Evolutionary conservation across 2,113 vertebrate species (phyloP).

Genomic region (Corydoras maculifer): DNA sequence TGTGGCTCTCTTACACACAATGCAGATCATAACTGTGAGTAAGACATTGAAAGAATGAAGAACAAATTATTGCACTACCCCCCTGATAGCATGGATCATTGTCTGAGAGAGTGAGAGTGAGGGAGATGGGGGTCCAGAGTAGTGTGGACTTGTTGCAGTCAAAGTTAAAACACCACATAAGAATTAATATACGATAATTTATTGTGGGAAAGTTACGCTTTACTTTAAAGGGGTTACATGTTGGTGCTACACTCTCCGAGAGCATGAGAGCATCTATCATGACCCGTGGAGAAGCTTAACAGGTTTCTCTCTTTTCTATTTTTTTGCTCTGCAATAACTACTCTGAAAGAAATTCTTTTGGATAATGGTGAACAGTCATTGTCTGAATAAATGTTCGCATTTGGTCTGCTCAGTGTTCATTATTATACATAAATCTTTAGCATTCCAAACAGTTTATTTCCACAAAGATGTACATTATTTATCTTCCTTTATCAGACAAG

Average conservation of each 20-base stretch:
- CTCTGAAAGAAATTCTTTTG: too few relatives aligned
- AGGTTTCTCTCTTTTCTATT: too few relatives aligned
- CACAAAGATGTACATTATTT: too few relatives aligned
- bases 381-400: too few relatives aligned
- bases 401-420: too few relatives aligned
- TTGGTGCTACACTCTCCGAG: constrained; percentile 16
- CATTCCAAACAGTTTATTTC: too few relatives aligned
- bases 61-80: constrained; percentile 46
- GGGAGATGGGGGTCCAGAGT: constrained; percentile 1
- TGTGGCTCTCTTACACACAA: constrained; percentile 27
- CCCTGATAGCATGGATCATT: constrained; percentile 35
- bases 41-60: constrained; percentile 48
- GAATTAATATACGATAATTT: constrained; percentile 45
- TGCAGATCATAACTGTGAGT: constrained; percentile 47
- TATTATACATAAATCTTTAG: too few relatives aligned
- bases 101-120: constrained; percentile 29
- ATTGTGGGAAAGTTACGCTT: constrained; percentile 35
- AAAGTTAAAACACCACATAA: constrained; percentile 35
- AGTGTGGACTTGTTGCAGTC: constrained; percentile 29
- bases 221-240: constrained; percentile 18
- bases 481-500: too few relatives aligned
- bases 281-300: constrained; percentile 45
- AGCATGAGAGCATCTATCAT: constrained; percentile 21
- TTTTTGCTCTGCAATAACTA: too few relatives aligned
- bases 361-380: too few relatives aligned